These are phyloP conservation scores for Toxotes jaculatrix DNA, from an alignment of 2,113 vertebrate species.

Conservation along the genomic window DNA sequence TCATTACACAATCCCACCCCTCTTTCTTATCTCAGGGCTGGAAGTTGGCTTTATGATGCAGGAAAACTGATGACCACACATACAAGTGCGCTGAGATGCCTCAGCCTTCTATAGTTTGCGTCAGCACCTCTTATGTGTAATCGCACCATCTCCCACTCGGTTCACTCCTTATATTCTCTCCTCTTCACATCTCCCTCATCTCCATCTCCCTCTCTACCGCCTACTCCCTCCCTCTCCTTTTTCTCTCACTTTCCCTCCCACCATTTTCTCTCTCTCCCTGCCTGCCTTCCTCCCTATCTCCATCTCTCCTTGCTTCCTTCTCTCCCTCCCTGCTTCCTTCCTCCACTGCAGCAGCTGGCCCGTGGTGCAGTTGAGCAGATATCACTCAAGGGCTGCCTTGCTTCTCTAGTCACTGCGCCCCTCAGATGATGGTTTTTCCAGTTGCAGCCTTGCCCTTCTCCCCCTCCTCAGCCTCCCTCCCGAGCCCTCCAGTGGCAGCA, in stretches of 20 bases:
- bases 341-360: conserved; percentile 37
- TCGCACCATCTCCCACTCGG: conserved; percentile 78
- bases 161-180: conserved; percentile 78
- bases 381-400: conserved; percentile 18
- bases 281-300: conserved; percentile 24
- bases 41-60: conserved; percentile 41
- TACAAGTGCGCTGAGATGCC: conserved; percentile 40
- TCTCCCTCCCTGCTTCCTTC: conserved; percentile 22
- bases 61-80: conserved; percentile 58
- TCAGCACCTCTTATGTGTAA: conserved; percentile 79
- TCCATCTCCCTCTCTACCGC: conserved; percentile 63
- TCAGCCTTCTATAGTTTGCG: conserved; percentile 70
- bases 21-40: conserved; percentile 9
- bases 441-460: conserved; percentile 10
- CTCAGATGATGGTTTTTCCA: conserved; percentile 41
- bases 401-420: conserved; percentile 8
- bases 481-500: conserved; percentile 45
- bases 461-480: neutral
- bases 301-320: conserved; percentile 19
- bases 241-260: conserved; percentile 45
- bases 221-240: conserved; percentile 45
- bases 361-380: conserved; percentile 46
- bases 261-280: conserved; percentile 46
- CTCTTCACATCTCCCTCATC: conserved; percentile 76
- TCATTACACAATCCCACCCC: conserved; percentile 55